Percentiles rank a stretch among this genome's conserved stretches.
phyloP scores from a whole-genome alignment of 1,140 invertebrate genomes.

The Scylla paramamosain region DNA sequence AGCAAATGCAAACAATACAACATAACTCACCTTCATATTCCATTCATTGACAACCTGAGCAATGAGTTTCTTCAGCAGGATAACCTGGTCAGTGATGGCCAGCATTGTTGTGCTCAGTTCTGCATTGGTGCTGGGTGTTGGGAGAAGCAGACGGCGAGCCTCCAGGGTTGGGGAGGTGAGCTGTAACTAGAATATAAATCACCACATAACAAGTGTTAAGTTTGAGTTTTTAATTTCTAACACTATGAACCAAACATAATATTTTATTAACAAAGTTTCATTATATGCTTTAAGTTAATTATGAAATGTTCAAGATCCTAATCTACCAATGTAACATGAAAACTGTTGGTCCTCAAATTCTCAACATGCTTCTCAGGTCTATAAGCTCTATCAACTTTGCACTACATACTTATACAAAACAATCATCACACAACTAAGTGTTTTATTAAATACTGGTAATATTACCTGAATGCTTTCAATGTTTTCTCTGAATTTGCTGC shows the following conservation, averaged over 20 bases:
- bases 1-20: background rate
- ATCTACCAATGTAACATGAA: no score
- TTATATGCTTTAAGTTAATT: no score
- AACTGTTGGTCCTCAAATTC: no score
- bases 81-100: conserved; percentile 66
- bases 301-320: no score
- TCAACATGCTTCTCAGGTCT: no score
- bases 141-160: conserved; percentile 57
- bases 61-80: conserved; percentile 64
- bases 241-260: no score
- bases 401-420: no score
- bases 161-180: conserved; percentile 85
- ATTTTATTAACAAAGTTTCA: no score
- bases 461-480: conserved; percentile 88
- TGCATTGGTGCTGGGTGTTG: conserved; percentile 54
- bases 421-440: background rate
- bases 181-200: conserved; percentile 76
- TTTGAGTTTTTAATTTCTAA: no score
- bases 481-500: conserved; percentile 86
- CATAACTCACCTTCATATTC: conserved; percentile 67
- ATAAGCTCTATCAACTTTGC: no score
- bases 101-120: conserved; percentile 65
- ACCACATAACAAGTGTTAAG: no score
- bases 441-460: background rate
- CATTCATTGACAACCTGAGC: conserved; percentile 73